A percentile compares a stretch with the other conserved stretches of the same genome.
Conservation (phyloP, 64 coral and sea anemone genomes). For the Porites lutea region DNA sequence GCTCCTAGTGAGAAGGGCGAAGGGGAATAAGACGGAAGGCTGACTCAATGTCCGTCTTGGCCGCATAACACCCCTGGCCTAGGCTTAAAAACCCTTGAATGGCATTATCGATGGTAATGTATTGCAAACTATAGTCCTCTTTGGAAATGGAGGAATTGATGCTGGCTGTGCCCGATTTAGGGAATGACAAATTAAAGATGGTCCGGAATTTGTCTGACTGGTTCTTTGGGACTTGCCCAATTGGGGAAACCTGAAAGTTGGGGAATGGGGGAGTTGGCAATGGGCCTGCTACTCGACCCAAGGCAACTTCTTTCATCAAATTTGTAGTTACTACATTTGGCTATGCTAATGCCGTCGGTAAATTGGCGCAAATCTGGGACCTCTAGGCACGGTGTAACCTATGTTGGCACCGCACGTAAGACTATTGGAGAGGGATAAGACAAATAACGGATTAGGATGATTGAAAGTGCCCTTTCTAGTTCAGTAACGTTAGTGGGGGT, state of each 20-base stretch:
- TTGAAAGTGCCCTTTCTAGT: too few species aligned
- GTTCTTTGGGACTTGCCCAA: slow-evolving; percentile 40
- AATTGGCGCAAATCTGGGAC: slow-evolving; percentile 1
- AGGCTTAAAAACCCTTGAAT: slow-evolving; percentile 36
- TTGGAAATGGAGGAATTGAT: slow-evolving; percentile 59
- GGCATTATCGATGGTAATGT: slow-evolving; percentile 48
- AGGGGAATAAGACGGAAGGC: background rate
- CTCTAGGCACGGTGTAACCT: background rate
- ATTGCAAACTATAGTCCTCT: slow-evolving; percentile 57
- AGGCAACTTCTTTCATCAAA: background rate
- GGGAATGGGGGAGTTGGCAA: slow-evolving; percentile 26
- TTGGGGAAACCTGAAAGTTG: slow-evolving; percentile 52
- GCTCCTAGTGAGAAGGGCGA: slow-evolving; percentile 35
- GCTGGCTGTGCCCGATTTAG: slow-evolving; percentile 42
- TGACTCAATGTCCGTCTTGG: background rate
- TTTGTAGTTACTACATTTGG: slow-evolving; percentile 9
- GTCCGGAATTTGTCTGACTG: slow-evolving; percentile 47
- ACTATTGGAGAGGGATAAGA: too few species aligned
- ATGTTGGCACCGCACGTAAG: background rate
- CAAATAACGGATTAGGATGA: too few species aligned
- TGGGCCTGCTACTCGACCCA: slow-evolving; percentile 30
- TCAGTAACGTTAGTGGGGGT: too few species aligned
- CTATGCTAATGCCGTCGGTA: slow-evolving; percentile 27
- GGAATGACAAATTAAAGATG: slow-evolving; percentile 50
- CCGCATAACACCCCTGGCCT: slow-evolving; percentile 45